phyloP scores from a whole-genome alignment of 2,797 vertebrate species.

The Tamandua tetradactyla region DNA sequence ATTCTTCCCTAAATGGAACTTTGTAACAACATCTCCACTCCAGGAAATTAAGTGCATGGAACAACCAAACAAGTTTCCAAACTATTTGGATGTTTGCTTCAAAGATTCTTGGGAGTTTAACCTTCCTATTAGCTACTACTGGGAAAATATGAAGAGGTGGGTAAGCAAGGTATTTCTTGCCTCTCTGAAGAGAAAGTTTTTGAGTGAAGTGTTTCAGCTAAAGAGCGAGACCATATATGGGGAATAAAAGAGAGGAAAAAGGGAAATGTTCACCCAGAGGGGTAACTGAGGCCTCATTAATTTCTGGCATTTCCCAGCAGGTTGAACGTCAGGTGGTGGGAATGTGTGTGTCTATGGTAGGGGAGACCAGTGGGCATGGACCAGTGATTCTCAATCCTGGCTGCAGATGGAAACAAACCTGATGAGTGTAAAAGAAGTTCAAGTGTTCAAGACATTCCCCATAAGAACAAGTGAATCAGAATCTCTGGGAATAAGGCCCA shows the following conservation, averaged over 20 bases:
- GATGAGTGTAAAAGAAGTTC: neutral
- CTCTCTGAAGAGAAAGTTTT: neutral
- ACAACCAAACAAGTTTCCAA: conserved; percentile 31
- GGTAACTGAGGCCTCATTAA: neutral
- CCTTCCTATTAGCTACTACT: neutral
- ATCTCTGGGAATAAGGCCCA: neutral
- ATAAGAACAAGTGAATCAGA: neutral
- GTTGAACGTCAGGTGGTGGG: neutral
- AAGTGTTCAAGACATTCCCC: neutral
- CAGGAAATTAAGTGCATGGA: conserved; percentile 38
- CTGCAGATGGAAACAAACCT: neutral
- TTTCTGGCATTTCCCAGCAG: neutral
- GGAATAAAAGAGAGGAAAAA: neutral
- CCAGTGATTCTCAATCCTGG: neutral
- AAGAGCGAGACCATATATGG: neutral
- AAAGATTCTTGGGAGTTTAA: conserved; percentile 33
- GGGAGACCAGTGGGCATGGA: neutral
- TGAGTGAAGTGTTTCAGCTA: neutral
- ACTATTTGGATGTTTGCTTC: conserved; percentile 8
- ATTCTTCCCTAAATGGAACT: neutral
- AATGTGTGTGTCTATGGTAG: neutral
- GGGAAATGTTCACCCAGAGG: neutral
- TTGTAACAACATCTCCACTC: neutral
- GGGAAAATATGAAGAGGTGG: neutral
- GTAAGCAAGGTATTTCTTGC: neutral